These are phyloP conservation scores for Drosophila birchii DNA, from an alignment of 2,888 invertebrate genomes.

Conservation along the genomic window DNA sequence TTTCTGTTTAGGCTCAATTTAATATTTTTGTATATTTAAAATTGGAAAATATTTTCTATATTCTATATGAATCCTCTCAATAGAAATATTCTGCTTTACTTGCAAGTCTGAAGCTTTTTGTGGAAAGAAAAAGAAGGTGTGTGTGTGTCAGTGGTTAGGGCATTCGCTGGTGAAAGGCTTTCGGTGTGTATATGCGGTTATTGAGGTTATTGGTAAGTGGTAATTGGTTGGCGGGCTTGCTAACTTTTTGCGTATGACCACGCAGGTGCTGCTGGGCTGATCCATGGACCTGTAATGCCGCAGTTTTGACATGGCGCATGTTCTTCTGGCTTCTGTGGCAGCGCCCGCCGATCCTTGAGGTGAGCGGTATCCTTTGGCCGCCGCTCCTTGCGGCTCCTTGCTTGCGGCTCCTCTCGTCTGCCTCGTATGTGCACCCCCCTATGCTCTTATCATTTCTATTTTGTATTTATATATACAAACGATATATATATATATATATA, in stretches of 20 bases:
- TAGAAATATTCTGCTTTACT: too few species aligned
- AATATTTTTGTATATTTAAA: not conserved
- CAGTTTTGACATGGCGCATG: slow-evolving; percentile 90
- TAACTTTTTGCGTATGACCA: slow-evolving; percentile 84
- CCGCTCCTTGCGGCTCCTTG: slow-evolving; percentile 9
- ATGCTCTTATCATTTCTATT: slow-evolving; percentile 9
- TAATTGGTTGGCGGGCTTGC: slow-evolving; percentile 45
- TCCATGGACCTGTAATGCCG: slow-evolving; percentile 91
- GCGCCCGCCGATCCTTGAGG: slow-evolving; percentile 63
- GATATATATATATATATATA: slow-evolving; percentile 1
- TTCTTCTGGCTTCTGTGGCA: slow-evolving; percentile 65
- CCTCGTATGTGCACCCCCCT: not conserved
- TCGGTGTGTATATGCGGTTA: not conserved
- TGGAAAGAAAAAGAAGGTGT: not conserved
- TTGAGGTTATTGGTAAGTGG: not conserved
- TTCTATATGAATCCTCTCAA: not conserved
- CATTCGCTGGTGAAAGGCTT: slow-evolving; percentile 18
- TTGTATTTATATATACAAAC: not conserved
- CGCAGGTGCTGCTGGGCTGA: slow-evolving; percentile 81
- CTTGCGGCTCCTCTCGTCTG: not conserved
- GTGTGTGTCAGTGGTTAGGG: not conserved
- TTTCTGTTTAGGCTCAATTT: too few species aligned
- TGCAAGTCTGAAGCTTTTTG: not conserved
- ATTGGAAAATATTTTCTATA: not conserved
- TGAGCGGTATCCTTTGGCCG: slow-evolving; percentile 34